phyloP scores from a whole-genome alignment of 1,140 invertebrate species.

The Brachionus rubens region DNA sequence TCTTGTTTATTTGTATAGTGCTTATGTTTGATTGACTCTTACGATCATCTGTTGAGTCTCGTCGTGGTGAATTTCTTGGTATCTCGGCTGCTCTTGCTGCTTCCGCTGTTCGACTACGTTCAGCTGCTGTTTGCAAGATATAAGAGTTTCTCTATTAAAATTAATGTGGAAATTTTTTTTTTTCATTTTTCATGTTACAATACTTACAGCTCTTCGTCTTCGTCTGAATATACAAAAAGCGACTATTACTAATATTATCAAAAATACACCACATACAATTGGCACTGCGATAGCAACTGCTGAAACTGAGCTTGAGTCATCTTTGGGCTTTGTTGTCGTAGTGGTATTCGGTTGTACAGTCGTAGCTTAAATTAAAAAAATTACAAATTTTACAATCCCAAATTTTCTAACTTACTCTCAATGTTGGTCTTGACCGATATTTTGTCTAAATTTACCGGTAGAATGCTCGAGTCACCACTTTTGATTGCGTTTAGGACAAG shows the following conservation, averaged over 20 bases:
- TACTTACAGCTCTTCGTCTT: background rate
- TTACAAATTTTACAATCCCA: background rate
- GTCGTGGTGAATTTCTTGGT: background rate
- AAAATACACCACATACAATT: background rate
- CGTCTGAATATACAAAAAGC: background rate
- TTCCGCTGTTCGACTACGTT: background rate
- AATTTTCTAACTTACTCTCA: too few species aligned
- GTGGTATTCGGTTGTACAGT: background rate
- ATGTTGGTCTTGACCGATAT: too few species aligned
- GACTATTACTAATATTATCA: background rate
- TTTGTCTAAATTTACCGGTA: background rate
- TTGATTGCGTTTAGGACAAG: background rate
- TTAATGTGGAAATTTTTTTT: background rate
- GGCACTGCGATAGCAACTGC: background rate
- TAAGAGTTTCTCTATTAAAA: constrained; percentile 8
- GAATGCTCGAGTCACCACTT: background rate
- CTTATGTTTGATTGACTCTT: background rate
- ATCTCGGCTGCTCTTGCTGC: background rate
- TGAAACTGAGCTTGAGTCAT: background rate
- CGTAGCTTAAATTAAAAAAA: background rate
- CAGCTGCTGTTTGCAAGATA: background rate
- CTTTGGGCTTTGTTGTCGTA: background rate
- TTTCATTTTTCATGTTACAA: background rate
- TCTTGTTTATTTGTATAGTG: background rate
- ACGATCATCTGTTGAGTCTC: background rate